Percentiles rank a stretch among this genome's conserved stretches.
Evolutionary conservation across 2,888 invertebrate genomes (phyloP).

Genomic region (Saturnia japonica): DNA sequence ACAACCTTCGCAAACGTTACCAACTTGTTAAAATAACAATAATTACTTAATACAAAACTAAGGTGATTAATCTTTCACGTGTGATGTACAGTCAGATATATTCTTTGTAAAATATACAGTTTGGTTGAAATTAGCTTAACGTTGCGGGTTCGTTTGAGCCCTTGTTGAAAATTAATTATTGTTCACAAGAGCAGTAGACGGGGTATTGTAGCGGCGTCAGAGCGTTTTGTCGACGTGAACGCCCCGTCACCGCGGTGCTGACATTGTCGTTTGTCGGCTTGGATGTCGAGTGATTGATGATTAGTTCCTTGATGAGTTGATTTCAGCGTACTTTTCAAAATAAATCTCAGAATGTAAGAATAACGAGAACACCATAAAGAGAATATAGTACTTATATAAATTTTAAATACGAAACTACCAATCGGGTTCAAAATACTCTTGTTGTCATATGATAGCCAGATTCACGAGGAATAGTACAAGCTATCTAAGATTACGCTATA

Average conservation of each 20-base stretch:
- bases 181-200: conserved; percentile 44
- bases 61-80: conserved; percentile 45
- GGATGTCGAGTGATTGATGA: conserved; percentile 31
- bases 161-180: conserved; percentile 46
- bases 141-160: conserved; percentile 33
- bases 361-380: not conserved
- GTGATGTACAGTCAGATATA: conserved; percentile 30
- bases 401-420: too few relatives aligned
- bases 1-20: conserved; percentile 10
- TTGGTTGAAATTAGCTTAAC: conserved; percentile 31
- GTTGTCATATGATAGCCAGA: too few relatives aligned
- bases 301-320: conserved; percentile 22
- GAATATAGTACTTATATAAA: not conserved
- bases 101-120: not conserved
- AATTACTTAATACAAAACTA: conserved; percentile 39
- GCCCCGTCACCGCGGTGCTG: conserved; percentile 35
- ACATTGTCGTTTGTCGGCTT: conserved; percentile 23
- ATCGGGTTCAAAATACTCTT: too few relatives aligned
- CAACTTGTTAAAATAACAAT: conserved; percentile 38
- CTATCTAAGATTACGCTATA: too few relatives aligned
- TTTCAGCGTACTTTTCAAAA: conserved; percentile 7
- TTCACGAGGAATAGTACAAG: too few relatives aligned
- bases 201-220: conserved; percentile 47
- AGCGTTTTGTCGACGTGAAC: conserved; percentile 44
- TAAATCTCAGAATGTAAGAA: not conserved